Evolutionary conservation across 1,140 invertebrate genomes (phyloP).

Genomic region (Micrasema minimum): DNA sequence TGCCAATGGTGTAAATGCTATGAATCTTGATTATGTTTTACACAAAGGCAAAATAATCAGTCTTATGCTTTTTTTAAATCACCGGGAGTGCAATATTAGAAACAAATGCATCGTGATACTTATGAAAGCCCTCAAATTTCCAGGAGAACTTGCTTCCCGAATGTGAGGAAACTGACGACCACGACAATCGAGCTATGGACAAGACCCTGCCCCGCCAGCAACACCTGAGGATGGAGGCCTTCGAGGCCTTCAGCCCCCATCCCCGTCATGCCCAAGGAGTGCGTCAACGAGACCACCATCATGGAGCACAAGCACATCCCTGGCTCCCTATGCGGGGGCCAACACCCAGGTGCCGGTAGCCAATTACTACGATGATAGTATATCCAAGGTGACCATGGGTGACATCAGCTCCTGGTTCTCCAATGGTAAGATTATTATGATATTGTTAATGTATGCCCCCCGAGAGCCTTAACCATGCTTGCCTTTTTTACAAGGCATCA

Average conservation of each 20-base stretch:
- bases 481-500: too few species aligned
- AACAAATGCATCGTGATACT: too few species aligned
- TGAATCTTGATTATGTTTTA: too few species aligned
- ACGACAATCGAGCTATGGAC: slow-evolving; percentile 10
- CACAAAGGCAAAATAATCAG: too few species aligned
- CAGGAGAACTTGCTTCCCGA: slow-evolving; percentile 47
- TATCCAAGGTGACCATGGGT: slow-evolving; percentile 66
- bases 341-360: slow-evolving; percentile 55
- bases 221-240: slow-evolving; percentile 57
- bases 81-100: too few species aligned
- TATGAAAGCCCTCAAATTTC: slow-evolving; percentile 25
- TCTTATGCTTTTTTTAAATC: too few species aligned
- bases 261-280: slow-evolving; percentile 54
- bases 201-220: slow-evolving; percentile 22
- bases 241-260: slow-evolving; percentile 68
- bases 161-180: not conserved
- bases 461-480: too few species aligned
- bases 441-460: too few species aligned
- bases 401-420: slow-evolving; percentile 69
- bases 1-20: too few species aligned
- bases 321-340: not conserved
- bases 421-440: slow-evolving; percentile 59
- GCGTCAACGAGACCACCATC: slow-evolving; percentile 35
- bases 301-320: slow-evolving; percentile 45
- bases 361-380: slow-evolving; percentile 60